Evolutionary conservation across 2,888 invertebrate species (phyloP).

Genomic region (Eupithecia tripunctaria): DNA sequence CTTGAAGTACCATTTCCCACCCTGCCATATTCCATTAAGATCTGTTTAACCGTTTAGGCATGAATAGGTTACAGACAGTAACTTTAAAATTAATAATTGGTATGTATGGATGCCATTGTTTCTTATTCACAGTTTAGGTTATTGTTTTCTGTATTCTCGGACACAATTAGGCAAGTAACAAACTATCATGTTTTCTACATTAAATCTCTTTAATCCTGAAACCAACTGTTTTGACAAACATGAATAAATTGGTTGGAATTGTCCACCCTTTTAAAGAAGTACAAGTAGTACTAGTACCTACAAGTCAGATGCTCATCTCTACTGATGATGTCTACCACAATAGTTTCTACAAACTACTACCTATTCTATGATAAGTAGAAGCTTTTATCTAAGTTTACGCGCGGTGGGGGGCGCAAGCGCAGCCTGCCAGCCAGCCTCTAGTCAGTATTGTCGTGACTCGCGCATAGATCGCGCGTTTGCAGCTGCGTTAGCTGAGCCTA

Average conservation of each 20-base stretch:
- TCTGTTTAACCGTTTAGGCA: too few relatives aligned
- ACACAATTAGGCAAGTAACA: not conserved
- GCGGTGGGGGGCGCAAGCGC: conserved; percentile 52
- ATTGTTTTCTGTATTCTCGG: not conserved
- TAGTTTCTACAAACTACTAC: conserved; percentile 2
- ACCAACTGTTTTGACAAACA: not conserved
- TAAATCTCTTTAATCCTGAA: not conserved
- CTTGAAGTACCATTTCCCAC: too few relatives aligned
- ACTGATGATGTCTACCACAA: not conserved
- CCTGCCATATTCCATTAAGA: too few relatives aligned
- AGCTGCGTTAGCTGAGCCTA: conserved; percentile 48
- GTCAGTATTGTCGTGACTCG: conserved; percentile 55
- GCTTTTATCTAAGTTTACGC: conserved; percentile 60
- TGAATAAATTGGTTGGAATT: not conserved
- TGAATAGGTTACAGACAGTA: too few relatives aligned
- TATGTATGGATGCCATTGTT: not conserved
- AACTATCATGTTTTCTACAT: not conserved
- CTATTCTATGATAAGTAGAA: conserved; percentile 35
- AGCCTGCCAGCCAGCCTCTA: conserved; percentile 58
- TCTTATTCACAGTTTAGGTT: not conserved
- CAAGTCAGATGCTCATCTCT: not conserved
- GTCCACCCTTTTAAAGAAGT: too few relatives aligned
- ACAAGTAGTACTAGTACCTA: too few relatives aligned
- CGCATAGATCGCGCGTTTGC: conserved; percentile 65
- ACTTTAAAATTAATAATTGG: not conserved